Conservation (phyloP, 1,140 invertebrate species). For the Caerostris extrusa region DNA sequence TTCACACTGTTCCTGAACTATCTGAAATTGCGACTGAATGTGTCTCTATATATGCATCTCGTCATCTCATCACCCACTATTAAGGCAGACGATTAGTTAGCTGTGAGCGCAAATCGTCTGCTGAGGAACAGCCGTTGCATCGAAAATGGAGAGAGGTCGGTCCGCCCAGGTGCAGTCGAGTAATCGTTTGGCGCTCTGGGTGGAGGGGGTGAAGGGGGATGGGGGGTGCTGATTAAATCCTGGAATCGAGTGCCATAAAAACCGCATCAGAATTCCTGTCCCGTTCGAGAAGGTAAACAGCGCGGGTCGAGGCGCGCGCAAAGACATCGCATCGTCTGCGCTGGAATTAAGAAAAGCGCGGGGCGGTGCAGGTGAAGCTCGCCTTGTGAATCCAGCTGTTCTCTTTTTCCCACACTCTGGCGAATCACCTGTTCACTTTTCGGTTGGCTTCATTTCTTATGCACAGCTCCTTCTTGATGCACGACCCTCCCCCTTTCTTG, state of each 20-base stretch:
- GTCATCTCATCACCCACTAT: too few species aligned
- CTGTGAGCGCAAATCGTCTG: not conserved
- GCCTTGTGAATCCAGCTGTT: constrained; percentile 75
- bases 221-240: not conserved
- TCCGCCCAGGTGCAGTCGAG: constrained; percentile 41
- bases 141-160: not conserved
- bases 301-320: not conserved
- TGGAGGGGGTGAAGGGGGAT: not conserved
- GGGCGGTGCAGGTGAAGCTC: constrained; percentile 55
- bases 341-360: constrained; percentile 44
- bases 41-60: too few species aligned
- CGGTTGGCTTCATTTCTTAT: constrained; percentile 38
- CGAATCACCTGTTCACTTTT: constrained; percentile 56
- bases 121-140: too few species aligned
- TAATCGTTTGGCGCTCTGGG: constrained; percentile 1
- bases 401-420: constrained; percentile 70
- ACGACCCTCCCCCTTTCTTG: not conserved
- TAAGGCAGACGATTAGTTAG: too few species aligned
- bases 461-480: not conserved
- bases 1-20: too few species aligned
- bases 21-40: too few species aligned
- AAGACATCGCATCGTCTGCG: constrained; percentile 50
- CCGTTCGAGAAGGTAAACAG: constrained; percentile 31
- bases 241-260: constrained; percentile 18
- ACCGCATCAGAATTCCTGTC: constrained; percentile 71